A percentile compares a stretch with the other conserved stretches of the same genome.
Conservation (phyloP, 2,113 vertebrate species). For the Mirounga angustirostris region DNA sequence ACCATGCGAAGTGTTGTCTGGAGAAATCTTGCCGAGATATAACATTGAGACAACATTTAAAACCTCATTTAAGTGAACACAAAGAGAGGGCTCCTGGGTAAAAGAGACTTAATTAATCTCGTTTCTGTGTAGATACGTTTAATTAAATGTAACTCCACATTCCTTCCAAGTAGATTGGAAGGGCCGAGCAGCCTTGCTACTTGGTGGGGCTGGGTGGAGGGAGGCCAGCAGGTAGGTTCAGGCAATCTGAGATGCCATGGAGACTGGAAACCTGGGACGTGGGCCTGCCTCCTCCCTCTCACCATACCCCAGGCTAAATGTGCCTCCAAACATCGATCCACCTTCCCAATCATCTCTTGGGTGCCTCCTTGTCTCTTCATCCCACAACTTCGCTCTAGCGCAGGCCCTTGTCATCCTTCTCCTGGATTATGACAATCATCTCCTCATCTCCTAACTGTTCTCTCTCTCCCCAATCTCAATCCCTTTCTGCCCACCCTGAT, state of each 20-base stretch:
- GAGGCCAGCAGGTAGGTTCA: neutral
- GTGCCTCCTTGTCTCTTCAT: neutral
- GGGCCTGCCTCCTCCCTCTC: neutral
- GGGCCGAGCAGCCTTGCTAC: neutral
- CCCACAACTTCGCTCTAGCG: neutral
- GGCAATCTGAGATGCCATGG: neutral
- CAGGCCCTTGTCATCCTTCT: neutral
- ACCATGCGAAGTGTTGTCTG: constrained; percentile 83
- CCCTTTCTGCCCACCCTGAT: neutral
- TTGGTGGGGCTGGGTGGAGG: neutral
- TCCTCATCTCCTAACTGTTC: neutral
- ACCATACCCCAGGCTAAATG: neutral
- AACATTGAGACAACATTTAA: constrained; percentile 85
- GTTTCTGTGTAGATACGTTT: constrained; percentile 88
- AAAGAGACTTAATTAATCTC: constrained; percentile 90
- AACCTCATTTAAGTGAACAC: constrained; percentile 89
- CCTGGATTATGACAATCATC: too few relatives aligned
- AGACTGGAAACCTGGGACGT: neutral
- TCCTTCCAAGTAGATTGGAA: constrained; percentile 74
- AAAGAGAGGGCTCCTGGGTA: constrained; percentile 90
- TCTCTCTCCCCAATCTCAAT: neutral
- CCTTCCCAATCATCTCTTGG: neutral
- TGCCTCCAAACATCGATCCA: neutral
- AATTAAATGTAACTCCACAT: constrained; percentile 88
- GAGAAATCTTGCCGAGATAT: constrained; percentile 85